Conservation (phyloP, 2,888 invertebrate genomes). For the Coelopa pilipes region DNA sequence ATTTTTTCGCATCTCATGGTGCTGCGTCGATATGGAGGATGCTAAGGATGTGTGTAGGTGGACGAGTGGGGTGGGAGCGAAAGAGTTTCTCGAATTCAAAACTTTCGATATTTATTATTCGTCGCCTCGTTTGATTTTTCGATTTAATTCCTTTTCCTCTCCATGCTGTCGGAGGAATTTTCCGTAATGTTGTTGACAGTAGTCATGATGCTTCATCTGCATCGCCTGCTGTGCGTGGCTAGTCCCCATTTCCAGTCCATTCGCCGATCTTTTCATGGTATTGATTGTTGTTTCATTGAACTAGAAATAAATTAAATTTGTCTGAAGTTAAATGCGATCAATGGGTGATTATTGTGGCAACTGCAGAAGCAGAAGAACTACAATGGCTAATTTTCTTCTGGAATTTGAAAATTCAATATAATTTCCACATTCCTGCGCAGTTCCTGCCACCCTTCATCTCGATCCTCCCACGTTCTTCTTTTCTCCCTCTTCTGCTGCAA, state of each 20-base stretch:
- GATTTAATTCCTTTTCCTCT: neutral
- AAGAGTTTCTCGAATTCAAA: slow-evolving; percentile 22
- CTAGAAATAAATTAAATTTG: neutral
- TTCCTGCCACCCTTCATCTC: too few species aligned
- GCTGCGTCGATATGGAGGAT: too few species aligned
- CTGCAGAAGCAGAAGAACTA: too few species aligned
- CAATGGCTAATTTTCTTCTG: too few species aligned
- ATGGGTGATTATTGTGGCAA: neutral
- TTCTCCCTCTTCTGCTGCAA: neutral
- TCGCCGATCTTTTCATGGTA: neutral
- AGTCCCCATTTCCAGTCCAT: neutral
- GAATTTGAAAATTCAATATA: too few species aligned
- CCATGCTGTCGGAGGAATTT: slow-evolving; percentile 15
- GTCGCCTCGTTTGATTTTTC: slow-evolving; percentile 21
- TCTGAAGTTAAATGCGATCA: neutral
- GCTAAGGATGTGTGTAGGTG: too few species aligned
- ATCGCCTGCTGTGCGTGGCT: slow-evolving; percentile 22
- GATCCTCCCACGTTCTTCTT: neutral
- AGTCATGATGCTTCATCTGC: neutral
- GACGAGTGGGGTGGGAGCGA: neutral
- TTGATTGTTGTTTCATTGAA: neutral
- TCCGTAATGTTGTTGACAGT: slow-evolving; percentile 2
- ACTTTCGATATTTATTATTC: slow-evolving; percentile 33
- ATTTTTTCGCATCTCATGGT: neutral
- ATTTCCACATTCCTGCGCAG: too few species aligned